These are phyloP conservation scores for Rutilus rutilus DNA, from an alignment of 2,113 vertebrate genomes.

Conservation along the genomic window DNA sequence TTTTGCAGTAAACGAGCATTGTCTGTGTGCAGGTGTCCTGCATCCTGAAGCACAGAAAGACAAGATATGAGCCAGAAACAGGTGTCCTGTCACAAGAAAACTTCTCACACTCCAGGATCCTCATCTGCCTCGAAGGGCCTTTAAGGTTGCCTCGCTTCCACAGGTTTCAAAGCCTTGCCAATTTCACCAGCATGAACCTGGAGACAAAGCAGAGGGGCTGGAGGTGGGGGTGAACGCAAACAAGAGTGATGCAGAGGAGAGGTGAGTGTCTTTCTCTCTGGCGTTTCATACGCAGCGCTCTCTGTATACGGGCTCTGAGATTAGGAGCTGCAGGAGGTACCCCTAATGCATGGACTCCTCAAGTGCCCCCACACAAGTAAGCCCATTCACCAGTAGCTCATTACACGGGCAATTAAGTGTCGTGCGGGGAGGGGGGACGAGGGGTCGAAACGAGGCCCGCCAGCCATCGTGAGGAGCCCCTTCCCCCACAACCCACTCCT, in stretches of 20 bases:
- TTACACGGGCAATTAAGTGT: conserved; percentile 90
- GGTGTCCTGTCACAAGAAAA: conserved; percentile 77
- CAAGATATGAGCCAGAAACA: conserved; percentile 67
- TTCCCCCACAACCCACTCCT: conserved; percentile 47
- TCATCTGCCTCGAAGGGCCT: conserved; percentile 69
- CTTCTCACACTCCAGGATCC: conserved; percentile 71
- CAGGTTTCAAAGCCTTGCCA: conserved; percentile 78
- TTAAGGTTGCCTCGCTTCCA: conserved; percentile 74
- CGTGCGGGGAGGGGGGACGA: conserved; percentile 63
- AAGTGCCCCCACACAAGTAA: conserved; percentile 81
- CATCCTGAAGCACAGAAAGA: conserved; percentile 44
- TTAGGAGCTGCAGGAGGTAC: conserved; percentile 78
- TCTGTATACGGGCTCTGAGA: conserved; percentile 77
- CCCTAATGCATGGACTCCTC: conserved; percentile 75
- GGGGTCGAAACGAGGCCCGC: conserved; percentile 55
- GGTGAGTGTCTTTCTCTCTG: conserved; percentile 69
- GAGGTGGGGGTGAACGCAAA: conserved; percentile 67
- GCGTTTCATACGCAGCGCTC: conserved; percentile 72
- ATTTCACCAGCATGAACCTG: conserved; percentile 74
- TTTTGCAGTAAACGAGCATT: conserved; percentile 27
- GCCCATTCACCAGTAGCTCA: conserved; percentile 80
- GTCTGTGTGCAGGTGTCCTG: conserved; percentile 53
- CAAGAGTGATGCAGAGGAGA: conserved; percentile 71
- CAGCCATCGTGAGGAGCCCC: conserved; percentile 64
- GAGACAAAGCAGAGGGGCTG: conserved; percentile 72